Percentiles rank a stretch among this genome's conserved stretches.
Conservation (phyloP, 2,888 invertebrate species). For the Pocota personata region DNA sequence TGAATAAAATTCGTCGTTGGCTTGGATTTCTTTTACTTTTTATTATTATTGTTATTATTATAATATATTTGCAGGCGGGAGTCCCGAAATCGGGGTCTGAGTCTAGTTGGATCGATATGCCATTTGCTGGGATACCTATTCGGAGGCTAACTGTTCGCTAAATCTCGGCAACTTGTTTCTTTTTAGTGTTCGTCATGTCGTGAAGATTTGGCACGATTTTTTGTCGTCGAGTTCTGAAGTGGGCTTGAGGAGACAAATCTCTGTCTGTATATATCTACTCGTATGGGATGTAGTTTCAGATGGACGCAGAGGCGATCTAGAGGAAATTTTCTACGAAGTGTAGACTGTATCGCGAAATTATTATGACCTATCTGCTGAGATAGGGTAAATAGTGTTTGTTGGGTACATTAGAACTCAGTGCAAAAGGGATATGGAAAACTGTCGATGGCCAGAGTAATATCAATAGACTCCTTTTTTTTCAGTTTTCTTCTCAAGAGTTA, state of each 20-base stretch:
- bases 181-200: constrained; percentile 69
- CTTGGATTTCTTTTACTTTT: constrained; percentile 6
- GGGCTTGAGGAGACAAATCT: constrained; percentile 50
- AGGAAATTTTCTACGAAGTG: constrained; percentile 50
- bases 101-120: not conserved
- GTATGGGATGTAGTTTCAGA: not conserved
- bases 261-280: not conserved
- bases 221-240: constrained; percentile 44
- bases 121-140: constrained; percentile 21
- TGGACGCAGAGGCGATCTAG: constrained; percentile 26
- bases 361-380: constrained; percentile 33
- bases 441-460: too few relatives aligned
- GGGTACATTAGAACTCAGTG: not conserved
- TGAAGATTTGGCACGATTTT: constrained; percentile 75
- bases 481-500: too few relatives aligned
- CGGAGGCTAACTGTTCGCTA: constrained; percentile 65
- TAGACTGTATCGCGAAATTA: constrained; percentile 49
- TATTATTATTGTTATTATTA: constrained; percentile 52
- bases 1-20: constrained; percentile 40
- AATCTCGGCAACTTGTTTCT: constrained; percentile 50
- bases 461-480: too few relatives aligned
- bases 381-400: not conserved
- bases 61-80: constrained; percentile 54
- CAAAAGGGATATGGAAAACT: too few relatives aligned
- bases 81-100: constrained; percentile 26